phyloP scores from a whole-genome alignment of 35 echinoderm and acorn worm species.

The Ptychodera flava region DNA sequence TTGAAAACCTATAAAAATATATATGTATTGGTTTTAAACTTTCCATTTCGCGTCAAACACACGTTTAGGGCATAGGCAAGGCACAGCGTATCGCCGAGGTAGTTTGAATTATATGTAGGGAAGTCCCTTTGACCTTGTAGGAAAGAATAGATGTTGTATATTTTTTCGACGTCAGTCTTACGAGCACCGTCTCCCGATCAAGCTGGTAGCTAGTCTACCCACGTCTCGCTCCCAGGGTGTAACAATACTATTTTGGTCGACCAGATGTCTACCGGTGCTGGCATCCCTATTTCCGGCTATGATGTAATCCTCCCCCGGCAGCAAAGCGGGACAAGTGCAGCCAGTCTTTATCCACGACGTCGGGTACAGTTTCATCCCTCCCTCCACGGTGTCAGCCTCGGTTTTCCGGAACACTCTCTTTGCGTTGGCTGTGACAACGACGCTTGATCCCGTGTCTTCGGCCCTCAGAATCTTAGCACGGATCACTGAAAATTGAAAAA shows the following conservation, averaged over 20 bases:
- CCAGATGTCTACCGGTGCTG: not conserved
- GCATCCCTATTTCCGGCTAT: not conserved
- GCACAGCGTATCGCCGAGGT: not conserved
- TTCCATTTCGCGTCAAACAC: not conserved
- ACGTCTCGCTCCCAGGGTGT: not conserved
- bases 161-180: not conserved
- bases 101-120: no score
- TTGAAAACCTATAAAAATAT: not conserved
- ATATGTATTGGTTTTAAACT: not conserved
- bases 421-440: not conserved
- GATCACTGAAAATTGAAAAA: not conserved
- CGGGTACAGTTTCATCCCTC: not conserved
- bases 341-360: not conserved
- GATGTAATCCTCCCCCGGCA: not conserved
- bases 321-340: not conserved
- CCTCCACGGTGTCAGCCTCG: not conserved
- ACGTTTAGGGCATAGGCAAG: not conserved
- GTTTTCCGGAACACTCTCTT: not conserved
- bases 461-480: not conserved
- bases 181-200: not conserved
- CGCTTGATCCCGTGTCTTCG: not conserved
- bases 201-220: not conserved
- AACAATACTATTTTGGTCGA: not conserved
- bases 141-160: no score
- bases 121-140: no score